These are phyloP conservation scores for Pristiophorus japonicus DNA, from an alignment of 2,113 vertebrate species.

Conservation along the genomic window DNA sequence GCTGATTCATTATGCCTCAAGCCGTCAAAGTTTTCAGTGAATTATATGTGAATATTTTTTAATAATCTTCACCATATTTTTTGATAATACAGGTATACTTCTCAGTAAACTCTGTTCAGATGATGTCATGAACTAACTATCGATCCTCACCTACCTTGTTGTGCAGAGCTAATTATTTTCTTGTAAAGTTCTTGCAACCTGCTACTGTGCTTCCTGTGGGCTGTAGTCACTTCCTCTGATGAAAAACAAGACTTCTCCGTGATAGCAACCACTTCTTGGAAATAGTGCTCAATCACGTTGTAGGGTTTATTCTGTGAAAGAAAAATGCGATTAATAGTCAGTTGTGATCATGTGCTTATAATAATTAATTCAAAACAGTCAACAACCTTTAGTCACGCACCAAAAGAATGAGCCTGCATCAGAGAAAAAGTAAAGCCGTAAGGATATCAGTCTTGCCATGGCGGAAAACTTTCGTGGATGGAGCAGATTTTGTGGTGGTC, in stretches of 20 bases:
- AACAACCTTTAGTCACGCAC: neutral
- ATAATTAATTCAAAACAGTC: neutral
- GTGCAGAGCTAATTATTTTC: constrained; percentile 50
- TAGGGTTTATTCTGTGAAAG: constrained; percentile 58
- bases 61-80: neutral
- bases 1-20: neutral
- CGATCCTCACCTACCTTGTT: constrained; percentile 51
- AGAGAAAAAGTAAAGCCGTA: neutral
- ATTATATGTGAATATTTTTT: neutral
- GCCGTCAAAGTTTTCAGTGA: neutral
- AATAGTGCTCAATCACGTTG: constrained; percentile 60
- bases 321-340: constrained; percentile 41
- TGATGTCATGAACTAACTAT: neutral
- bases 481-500: neutral
- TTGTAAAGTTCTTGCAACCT: constrained; percentile 65
- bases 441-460: neutral
- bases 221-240: constrained; percentile 45
- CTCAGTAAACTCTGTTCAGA: neutral
- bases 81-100: neutral
- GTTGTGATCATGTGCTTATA: constrained; percentile 19
- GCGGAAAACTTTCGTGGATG: neutral
- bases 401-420: neutral
- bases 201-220: constrained; percentile 45
- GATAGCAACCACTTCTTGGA: constrained; percentile 67
- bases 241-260: constrained; percentile 53